A percentile compares a stretch with the other conserved stretches of the same genome.
Conservation (phyloP, 1,140 invertebrate genomes). For the Daktulosphaira vitifoliae region DNA sequence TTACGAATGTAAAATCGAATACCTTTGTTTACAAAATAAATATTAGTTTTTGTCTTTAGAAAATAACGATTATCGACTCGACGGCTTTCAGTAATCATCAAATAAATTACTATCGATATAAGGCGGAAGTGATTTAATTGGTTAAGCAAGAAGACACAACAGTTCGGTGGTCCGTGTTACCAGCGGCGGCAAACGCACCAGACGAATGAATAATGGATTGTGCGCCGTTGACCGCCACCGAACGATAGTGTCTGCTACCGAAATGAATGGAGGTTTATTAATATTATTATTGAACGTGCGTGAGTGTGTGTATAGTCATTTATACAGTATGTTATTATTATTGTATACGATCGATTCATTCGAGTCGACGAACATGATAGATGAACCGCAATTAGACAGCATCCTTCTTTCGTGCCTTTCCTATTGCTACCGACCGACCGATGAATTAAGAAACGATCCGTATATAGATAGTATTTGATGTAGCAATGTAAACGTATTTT, state of each 20-base stretch:
- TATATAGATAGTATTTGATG: too few species aligned
- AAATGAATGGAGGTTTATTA: constrained; percentile 29
- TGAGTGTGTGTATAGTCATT: neutral
- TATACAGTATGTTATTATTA: constrained; percentile 20
- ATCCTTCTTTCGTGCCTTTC: constrained; percentile 6
- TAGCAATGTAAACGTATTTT: too few species aligned
- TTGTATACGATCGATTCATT: constrained; percentile 32
- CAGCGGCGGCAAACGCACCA: neutral
- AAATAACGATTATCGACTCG: too few species aligned
- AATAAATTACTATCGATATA: too few species aligned
- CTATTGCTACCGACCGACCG: neutral
- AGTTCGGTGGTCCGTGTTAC: too few species aligned
- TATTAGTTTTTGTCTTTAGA: too few species aligned
- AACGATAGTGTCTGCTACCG: constrained; percentile 19
- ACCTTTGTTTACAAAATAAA: too few species aligned
- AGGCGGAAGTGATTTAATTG: too few species aligned
- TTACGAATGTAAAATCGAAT: too few species aligned
- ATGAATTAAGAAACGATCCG: too few species aligned
- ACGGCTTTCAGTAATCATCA: too few species aligned
- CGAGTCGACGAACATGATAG: constrained; percentile 24
- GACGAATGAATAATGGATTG: constrained; percentile 21
- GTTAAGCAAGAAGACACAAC: too few species aligned
- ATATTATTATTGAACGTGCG: constrained; percentile 31
- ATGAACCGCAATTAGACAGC: constrained; percentile 30
- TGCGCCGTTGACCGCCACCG: neutral